phyloP scores from a whole-genome alignment of 2,113 vertebrate genomes.

The Chlorodrepanis virens region DNA sequence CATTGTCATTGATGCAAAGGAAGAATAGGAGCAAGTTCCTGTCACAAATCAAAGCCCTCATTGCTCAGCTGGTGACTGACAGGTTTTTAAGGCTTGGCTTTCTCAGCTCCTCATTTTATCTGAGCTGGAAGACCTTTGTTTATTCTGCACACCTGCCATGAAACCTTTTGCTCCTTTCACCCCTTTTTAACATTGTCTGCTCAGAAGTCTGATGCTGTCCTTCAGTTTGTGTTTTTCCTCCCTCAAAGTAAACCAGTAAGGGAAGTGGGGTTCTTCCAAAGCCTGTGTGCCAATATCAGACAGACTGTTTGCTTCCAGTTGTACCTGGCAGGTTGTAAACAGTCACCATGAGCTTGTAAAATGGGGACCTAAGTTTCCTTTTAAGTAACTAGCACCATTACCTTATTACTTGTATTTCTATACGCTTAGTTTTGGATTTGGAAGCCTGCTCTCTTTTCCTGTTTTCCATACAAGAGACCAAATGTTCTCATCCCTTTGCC shows the following conservation, averaged over 20 bases:
- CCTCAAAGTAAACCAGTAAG: background rate
- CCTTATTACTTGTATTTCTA: background rate
- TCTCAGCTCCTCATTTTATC: background rate
- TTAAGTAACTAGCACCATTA: background rate
- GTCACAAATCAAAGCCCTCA: background rate
- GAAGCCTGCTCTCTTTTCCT: background rate
- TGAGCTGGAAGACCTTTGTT: background rate
- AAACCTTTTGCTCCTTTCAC: background rate
- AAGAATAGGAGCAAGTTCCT: background rate
- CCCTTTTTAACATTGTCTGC: background rate
- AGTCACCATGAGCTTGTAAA: background rate
- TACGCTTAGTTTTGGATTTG: background rate
- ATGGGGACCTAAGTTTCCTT: background rate
- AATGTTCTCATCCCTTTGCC: background rate
- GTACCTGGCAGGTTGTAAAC: background rate
- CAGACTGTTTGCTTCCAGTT: background rate
- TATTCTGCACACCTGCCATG: background rate
- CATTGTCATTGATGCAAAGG: background rate
- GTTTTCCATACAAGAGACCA: background rate
- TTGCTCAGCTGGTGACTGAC: background rate
- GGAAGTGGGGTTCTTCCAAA: background rate
- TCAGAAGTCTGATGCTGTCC: background rate
- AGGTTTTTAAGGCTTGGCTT: background rate
- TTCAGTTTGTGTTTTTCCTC: background rate
- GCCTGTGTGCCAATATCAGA: background rate